These are phyloP conservation scores for Alcis repandata DNA, from an alignment of 2,888 invertebrate genomes.

Conservation along the genomic window DNA sequence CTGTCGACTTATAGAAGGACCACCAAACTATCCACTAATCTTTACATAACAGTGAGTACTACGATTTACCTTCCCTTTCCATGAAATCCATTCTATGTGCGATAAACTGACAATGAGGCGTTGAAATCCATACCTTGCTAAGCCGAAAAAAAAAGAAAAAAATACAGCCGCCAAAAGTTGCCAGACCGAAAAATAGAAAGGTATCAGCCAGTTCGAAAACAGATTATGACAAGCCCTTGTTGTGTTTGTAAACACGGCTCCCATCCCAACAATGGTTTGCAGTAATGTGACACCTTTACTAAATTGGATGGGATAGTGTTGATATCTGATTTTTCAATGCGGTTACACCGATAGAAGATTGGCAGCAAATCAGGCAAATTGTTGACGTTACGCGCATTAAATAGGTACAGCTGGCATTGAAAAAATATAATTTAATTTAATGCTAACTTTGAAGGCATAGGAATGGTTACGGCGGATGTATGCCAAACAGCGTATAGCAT, in stretches of 20 bases:
- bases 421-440: conserved; percentile 47
- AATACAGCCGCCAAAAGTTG: conserved; percentile 66
- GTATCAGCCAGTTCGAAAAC: conserved; percentile 71
- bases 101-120: conserved; percentile 83
- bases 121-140: conserved; percentile 81
- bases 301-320: conserved; percentile 77
- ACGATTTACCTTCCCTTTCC: conserved; percentile 76
- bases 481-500: background rate
- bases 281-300: conserved; percentile 84
- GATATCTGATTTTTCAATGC: conserved; percentile 72
- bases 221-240: conserved; percentile 86
- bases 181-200: conserved; percentile 80
- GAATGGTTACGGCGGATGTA: conserved; percentile 8
- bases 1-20: conserved; percentile 70
- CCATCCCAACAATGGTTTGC: conserved; percentile 67
- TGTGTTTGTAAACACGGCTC: conserved; percentile 84
- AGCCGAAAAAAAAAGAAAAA: conserved; percentile 75
- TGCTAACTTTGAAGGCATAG: conserved; percentile 1
- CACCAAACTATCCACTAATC: conserved; percentile 74
- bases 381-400: conserved; percentile 75
- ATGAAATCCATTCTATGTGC: conserved; percentile 70
- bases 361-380: conserved; percentile 79
- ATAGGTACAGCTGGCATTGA: conserved; percentile 69
- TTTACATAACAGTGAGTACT: conserved; percentile 66
- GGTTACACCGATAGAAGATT: conserved; percentile 62